phyloP scores from a whole-genome alignment of 2,888 invertebrate species.

The Acleris cristana region DNA sequence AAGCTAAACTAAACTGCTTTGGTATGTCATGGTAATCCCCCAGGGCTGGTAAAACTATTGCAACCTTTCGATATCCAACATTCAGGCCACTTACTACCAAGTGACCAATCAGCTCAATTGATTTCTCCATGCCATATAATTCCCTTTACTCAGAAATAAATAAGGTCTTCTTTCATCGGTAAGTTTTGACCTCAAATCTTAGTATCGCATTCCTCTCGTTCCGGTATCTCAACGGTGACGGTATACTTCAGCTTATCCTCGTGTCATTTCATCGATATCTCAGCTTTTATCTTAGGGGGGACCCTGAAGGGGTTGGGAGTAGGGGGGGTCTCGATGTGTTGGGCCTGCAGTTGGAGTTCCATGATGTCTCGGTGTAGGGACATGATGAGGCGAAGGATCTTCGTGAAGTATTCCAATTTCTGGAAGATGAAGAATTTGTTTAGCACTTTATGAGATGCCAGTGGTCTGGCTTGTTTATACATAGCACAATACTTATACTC shows the following conservation, averaged over 20 bases:
- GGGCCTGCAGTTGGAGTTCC: constrained; percentile 66
- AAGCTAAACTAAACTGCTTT: too few relatives aligned
- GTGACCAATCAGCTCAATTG: too few relatives aligned
- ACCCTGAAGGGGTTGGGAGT: constrained; percentile 53
- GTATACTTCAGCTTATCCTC: constrained; percentile 50
- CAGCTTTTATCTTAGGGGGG: constrained; percentile 66
- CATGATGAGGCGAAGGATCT: constrained; percentile 75
- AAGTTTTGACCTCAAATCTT: constrained; percentile 26
- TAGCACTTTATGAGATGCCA: not conserved
- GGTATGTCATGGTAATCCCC: too few relatives aligned
- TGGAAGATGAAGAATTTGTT: constrained; percentile 48
- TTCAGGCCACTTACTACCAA: too few relatives aligned
- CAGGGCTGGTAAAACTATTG: too few relatives aligned
- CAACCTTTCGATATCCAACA: too few relatives aligned
- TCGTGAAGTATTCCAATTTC: constrained; percentile 77
- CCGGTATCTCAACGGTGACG: constrained; percentile 52
- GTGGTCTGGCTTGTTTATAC: too few relatives aligned
- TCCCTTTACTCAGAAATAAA: too few relatives aligned
- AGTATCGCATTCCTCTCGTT: constrained; percentile 39
- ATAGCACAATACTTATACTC: not conserved
- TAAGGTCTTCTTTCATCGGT: not conserved
- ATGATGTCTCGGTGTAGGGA: constrained; percentile 74
- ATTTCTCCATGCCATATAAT: too few relatives aligned
- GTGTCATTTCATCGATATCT: constrained; percentile 75
- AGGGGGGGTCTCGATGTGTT: constrained; percentile 47